Conservation (phyloP, 2,113 vertebrate species). For the Turnix velox region DNA sequence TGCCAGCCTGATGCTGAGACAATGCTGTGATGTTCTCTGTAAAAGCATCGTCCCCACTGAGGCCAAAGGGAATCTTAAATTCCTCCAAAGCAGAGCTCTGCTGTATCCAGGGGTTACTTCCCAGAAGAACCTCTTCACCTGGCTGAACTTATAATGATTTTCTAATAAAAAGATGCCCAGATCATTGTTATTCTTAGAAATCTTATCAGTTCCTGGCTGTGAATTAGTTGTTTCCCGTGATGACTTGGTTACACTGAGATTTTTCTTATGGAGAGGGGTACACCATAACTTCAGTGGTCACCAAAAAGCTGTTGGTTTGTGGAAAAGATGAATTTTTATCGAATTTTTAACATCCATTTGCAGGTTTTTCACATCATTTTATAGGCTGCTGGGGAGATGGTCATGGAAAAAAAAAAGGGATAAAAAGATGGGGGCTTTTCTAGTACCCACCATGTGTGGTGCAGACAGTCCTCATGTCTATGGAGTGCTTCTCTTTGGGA, state of each 20-base stretch:
- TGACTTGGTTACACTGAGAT: neutral
- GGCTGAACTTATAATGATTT: neutral
- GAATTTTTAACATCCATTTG: neutral
- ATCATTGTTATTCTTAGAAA: neutral
- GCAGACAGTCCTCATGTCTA: neutral
- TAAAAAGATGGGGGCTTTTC: neutral
- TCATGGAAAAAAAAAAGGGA: neutral
- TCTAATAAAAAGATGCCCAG: neutral
- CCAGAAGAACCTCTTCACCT: neutral
- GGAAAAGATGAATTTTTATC: neutral
- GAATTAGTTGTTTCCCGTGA: neutral
- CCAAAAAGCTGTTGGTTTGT: neutral
- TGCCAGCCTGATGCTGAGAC: neutral
- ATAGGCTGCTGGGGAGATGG: neutral
- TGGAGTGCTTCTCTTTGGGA: neutral
- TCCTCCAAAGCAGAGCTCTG: neutral
- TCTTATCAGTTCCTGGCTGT: neutral
- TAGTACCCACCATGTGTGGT: neutral
- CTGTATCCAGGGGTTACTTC: neutral
- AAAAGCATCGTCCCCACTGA: neutral
- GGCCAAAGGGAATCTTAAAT: neutral
- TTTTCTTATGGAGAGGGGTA: neutral
- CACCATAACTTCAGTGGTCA: neutral
- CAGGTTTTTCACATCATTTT: neutral
- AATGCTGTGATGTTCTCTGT: neutral